Base-by-base conservation (phyloP, 1,140 invertebrate species). In the Heliconius hermathena region DNA sequence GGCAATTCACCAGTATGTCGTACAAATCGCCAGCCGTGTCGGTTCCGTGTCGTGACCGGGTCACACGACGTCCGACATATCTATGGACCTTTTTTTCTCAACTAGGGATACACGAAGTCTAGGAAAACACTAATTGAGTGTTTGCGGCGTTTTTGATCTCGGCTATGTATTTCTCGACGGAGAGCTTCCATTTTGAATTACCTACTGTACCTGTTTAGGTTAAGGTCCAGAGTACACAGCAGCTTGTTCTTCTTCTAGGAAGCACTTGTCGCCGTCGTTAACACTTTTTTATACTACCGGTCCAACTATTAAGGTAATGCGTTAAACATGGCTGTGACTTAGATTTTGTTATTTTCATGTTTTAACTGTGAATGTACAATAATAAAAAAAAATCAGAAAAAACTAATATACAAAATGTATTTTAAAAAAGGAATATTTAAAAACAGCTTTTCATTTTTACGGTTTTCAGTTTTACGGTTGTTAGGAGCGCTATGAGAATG, bases 41-140 rank as follows among this genome's bases (percentile, higher is more conserved):
- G 84, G 88, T 85, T 93, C 91, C 90, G 89, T 86, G 84, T 83
- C 80, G 84, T 91, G 87, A 93, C 90, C 90, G 77, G 90, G 90
- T 89, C 89, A 90, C 78, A 73, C 81, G 76, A 79, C 79, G 85
- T 83, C 85, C 87, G 87, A 86, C 82, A 87, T 86, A 76, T 77
- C 73, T 72, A 74, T 72, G 60, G 71, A 71, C 60, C 79, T 82
- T 89, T 52, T 88, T 87, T 84, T 84, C 52, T 60, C 76, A 76
- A 73, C 71, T 73, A 54, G 66, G 33, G 79, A 80, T 81, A 81
- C 76, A 79, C 78, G 78, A 52, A 74, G 77, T 90, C 89, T 86
- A 75, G 81, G 85, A 88, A 90, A 82, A 83, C 83, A 80, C 84
- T 89, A 87, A 88, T 88, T 88, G 88, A 85, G 80, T 85, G 84